Evolutionary conservation across 2,888 invertebrate genomes (phyloP), one percentile per base, ranked within the genome.

Genomic region (Nudaria mundana): DNA sequence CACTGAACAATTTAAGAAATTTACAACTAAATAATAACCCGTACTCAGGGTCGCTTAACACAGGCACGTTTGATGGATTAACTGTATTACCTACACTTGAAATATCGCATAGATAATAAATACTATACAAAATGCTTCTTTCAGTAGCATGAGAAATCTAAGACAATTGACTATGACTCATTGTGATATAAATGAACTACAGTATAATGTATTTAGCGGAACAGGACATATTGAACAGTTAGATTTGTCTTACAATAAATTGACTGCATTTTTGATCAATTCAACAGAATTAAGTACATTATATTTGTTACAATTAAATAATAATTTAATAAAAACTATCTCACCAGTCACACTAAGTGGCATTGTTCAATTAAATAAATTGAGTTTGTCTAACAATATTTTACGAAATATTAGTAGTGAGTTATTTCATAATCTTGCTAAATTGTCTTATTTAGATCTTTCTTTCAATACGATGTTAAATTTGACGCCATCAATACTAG

Each of bases 161-260:
- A 71, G 54, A 31, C 52, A 63, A 13, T 49, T 84, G 1, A 83
- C 82, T 34, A 52, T 77, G 20, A 82, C 82, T 6, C 56, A 59
- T 29, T 66, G 75, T 47, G 60, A 63, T 37, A 56, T 84, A 32
- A 55, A 39, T 20, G 58, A 57, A 18, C 16, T 84, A n/a, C 58
- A 78, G 40, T 81, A 61, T 43, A 76, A 82, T 54, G 50, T 66
- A 1, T 80, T 83, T 40, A 40, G 42, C 1, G 43, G 70, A 32
- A 76, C 76, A 1, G 71, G 65, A 1, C 52, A 56, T 8, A 56
- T 83, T 23, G 62, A 66, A 52, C 56, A 45, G 3, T 50, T 85
- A 5, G 84, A 84, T 51, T 52, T 83, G n/a, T 84, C 84, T 1
- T 62, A 52, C 41, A 84, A 84, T 28, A 48, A 54, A 47, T 41